Percentiles rank a stretch among this genome's conserved stretches.
These are phyloP conservation scores for Scarus forsteni DNA, from an alignment of 2,797 vertebrate species.

Conservation along the genomic window DNA sequence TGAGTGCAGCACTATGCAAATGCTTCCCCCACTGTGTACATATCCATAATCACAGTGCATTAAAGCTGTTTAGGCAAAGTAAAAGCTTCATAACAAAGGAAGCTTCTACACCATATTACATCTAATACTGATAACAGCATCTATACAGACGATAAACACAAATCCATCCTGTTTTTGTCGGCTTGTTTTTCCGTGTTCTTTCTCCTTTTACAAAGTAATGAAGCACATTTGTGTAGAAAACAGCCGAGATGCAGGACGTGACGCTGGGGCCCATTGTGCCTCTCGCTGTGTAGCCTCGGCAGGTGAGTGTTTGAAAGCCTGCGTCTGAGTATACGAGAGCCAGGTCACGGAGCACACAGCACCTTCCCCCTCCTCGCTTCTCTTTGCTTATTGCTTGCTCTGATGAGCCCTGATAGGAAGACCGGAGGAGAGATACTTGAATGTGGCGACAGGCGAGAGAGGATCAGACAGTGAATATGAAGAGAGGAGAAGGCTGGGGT, in stretches of 20 bases:
- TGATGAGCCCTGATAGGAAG: conserved; percentile 62
- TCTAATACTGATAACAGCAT: conserved; percentile 29
- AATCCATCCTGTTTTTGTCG: conserved; percentile 52
- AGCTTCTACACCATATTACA: conserved; percentile 19
- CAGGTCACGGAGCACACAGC: conserved; percentile 66
- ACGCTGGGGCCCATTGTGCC: conserved; percentile 60
- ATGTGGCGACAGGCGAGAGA: conserved; percentile 50
- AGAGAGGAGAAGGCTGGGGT: conserved; percentile 8
- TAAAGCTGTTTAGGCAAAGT: conserved; percentile 24
- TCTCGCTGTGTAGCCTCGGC: conserved; percentile 45
- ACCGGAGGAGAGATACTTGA: conserved; percentile 55
- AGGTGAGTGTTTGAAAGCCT: conserved; percentile 76
- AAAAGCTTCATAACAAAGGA: conserved; percentile 31
- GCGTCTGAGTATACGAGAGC: conserved; percentile 53
- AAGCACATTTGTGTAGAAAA: conserved; percentile 62
- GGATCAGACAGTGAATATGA: conserved; percentile 33
- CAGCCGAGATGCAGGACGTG: conserved; percentile 54
- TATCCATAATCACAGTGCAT: conserved; percentile 19
- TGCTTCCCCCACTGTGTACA: not conserved
- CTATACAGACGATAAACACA: conserved; percentile 40
- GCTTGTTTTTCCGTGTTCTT: conserved; percentile 46
- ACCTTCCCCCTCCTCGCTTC: conserved; percentile 55
- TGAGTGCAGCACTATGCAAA: not conserved
- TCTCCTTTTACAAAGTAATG: conserved; percentile 56
- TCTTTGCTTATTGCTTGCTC: conserved; percentile 39